Percentiles rank a stretch among this genome's conserved stretches.
These are phyloP conservation scores for Coenonympha glycerion DNA, from an alignment of 2,888 invertebrate species.

Conservation along the genomic window DNA sequence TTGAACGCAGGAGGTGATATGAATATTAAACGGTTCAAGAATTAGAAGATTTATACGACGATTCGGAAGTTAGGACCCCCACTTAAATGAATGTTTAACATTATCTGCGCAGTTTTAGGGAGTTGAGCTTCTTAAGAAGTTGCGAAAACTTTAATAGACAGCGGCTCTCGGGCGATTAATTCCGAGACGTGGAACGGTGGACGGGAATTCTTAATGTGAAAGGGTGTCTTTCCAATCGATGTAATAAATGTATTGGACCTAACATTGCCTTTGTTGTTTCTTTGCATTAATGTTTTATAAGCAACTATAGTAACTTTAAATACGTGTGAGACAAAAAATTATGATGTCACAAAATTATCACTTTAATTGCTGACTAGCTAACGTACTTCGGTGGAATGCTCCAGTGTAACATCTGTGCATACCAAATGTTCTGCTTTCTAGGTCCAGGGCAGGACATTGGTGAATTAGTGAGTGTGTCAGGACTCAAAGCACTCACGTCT, in stretches of 20 bases:
- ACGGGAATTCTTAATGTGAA: conserved; percentile 68
- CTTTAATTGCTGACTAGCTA: too few relatives aligned
- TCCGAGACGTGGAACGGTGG: conserved; percentile 65
- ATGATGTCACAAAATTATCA: too few relatives aligned
- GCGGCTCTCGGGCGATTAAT: conserved; percentile 71
- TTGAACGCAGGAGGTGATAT: conserved; percentile 50
- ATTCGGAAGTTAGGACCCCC: conserved; percentile 63
- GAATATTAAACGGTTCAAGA: conserved; percentile 75
- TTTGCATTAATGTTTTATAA: background rate
- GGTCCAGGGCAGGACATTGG: too few relatives aligned
- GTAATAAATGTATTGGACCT: conserved; percentile 24
- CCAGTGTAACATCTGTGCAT: too few relatives aligned
- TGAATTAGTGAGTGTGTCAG: too few relatives aligned
- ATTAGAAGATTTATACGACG: conserved; percentile 72
- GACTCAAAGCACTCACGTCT: too few relatives aligned
- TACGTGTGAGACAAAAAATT: too few relatives aligned
- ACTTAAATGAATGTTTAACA: conserved; percentile 76
- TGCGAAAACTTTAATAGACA: conserved; percentile 72
- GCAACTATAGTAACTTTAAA: background rate
- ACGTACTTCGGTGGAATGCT: too few relatives aligned
- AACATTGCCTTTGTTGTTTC: background rate
- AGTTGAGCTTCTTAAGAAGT: conserved; percentile 69
- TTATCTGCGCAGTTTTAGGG: conserved; percentile 70
- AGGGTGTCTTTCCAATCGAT: conserved; percentile 47
- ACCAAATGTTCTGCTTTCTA: too few relatives aligned